A percentile compares a stretch with the other conserved stretches of the same genome.
Conservation (phyloP, 1,140 invertebrate species). For the Coptotermes formosanus region DNA sequence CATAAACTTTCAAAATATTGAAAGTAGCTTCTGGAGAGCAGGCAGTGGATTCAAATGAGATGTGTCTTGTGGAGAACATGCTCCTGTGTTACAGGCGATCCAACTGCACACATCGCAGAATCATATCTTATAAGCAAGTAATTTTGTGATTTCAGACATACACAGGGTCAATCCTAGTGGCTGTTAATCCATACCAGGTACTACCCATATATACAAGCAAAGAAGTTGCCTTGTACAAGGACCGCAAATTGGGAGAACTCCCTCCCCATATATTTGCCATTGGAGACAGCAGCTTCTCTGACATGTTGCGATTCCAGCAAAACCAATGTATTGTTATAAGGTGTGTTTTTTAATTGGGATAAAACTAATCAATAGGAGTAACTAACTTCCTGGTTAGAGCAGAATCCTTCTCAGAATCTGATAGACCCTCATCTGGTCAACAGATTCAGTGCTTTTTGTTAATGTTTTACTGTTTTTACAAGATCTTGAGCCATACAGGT, state of each 20-base stretch:
- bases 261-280: constrained; percentile 94
- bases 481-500: too few relatives aligned
- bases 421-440: too few relatives aligned
- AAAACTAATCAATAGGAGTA: too few relatives aligned
- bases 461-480: too few relatives aligned
- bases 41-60: neutral
- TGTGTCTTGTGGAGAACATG: neutral
- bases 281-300: constrained; percentile 82
- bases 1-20: too few relatives aligned
- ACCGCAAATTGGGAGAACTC: constrained; percentile 78
- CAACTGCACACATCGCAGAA: neutral
- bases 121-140: neutral
- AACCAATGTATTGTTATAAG: constrained; percentile 92
- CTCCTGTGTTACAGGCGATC: neutral
- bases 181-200: constrained; percentile 92
- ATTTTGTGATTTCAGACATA: constrained; percentile 69
- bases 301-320: constrained; percentile 70
- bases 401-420: too few relatives aligned
- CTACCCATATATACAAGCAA: constrained; percentile 88
- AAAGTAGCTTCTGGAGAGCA: too few relatives aligned
- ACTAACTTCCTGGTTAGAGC: too few relatives aligned
- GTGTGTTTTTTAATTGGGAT: constrained; percentile 45
- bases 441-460: too few relatives aligned
- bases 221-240: constrained; percentile 78
- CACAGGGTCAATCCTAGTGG: constrained; percentile 88